These are phyloP conservation scores for Noctuana brunneofusca DNA, from an alignment of 2,888 invertebrate species.

Conservation along the genomic window DNA sequence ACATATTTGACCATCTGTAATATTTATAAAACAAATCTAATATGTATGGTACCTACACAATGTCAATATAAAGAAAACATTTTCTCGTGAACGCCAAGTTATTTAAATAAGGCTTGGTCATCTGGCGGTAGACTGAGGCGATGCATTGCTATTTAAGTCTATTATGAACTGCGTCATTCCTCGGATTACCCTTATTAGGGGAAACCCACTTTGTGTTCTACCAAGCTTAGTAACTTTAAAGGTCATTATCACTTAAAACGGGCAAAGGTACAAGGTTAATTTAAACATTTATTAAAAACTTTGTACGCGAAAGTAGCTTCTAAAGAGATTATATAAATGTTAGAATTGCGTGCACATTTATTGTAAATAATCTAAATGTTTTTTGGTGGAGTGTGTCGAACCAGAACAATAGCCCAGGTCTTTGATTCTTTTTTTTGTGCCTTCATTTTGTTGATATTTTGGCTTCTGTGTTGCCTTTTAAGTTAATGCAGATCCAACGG, in stretches of 20 bases:
- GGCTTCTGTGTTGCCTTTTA: not conserved
- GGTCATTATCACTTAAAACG: conserved; percentile 33
- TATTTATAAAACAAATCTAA: not conserved
- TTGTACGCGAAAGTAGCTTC: conserved; percentile 3
- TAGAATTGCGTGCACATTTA: conserved; percentile 10
- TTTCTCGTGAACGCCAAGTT: not conserved
- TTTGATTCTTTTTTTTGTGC: conserved; percentile 8
- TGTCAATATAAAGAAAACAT: not conserved
- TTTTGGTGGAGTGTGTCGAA: conserved; percentile 25
- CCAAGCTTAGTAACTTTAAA: conserved; percentile 20
- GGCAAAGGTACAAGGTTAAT: conserved; percentile 30
- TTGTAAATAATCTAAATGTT: conserved; percentile 16
- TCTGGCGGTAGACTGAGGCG: not conserved
- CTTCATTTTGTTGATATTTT: conserved; percentile 5
- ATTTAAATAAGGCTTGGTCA: not conserved
- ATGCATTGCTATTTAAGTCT: conserved; percentile 16
- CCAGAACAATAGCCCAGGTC: conserved; percentile 20
- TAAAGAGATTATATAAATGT: not conserved
- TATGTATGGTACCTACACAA: too few species aligned
- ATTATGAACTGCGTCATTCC: conserved; percentile 22
- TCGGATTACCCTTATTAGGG: conserved; percentile 30
- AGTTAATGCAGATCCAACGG: not conserved
- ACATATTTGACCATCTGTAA: not conserved
- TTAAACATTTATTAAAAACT: conserved; percentile 1
- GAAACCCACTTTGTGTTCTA: conserved; percentile 27